Percentiles rank a stretch among this genome's conserved stretches.
Conservation (phyloP, 2,888 invertebrate genomes). For the Lasioglossum vierecki region DNA sequence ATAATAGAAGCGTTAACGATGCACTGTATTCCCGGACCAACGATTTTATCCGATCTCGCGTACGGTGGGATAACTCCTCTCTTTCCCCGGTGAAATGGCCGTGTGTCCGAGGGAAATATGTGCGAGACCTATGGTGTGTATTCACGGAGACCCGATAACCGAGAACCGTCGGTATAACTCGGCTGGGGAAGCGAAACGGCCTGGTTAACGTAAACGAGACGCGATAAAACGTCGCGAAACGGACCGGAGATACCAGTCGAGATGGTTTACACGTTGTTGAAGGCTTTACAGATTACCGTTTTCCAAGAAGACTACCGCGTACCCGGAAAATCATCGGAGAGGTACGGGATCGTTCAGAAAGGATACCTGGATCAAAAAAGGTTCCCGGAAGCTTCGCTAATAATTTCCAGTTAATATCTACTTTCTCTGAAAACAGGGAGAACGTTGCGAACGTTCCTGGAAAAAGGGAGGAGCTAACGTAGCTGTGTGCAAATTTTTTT, state of each 20-base stretch:
- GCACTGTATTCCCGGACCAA: background rate
- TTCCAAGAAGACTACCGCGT: background rate
- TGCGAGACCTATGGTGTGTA: conserved; percentile 2
- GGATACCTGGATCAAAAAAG: background rate
- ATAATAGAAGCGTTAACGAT: conserved; percentile 13
- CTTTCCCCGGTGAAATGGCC: background rate
- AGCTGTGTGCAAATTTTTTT: no score
- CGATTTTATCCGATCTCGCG: conserved; percentile 5
- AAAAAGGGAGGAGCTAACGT: background rate
- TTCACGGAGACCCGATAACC: conserved; percentile 41
- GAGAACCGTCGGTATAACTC: conserved; percentile 41
- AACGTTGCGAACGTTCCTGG: background rate
- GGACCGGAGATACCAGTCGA: conserved; percentile 26
- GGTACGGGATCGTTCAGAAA: background rate
- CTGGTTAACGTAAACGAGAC: conserved; percentile 59
- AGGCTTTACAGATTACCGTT: conserved; percentile 29
- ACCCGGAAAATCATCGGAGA: background rate
- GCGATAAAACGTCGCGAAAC: conserved; percentile 46
- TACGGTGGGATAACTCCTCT: background rate
- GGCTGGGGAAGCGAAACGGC: conserved; percentile 30
- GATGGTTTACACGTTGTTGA: conserved; percentile 42
- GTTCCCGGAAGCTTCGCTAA: background rate
- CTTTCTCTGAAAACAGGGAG: background rate
- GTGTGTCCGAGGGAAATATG: background rate
- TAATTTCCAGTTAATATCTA: background rate